Conservation (phyloP, 2,888 invertebrate genomes). For the Poecilus cupreus region DNA sequence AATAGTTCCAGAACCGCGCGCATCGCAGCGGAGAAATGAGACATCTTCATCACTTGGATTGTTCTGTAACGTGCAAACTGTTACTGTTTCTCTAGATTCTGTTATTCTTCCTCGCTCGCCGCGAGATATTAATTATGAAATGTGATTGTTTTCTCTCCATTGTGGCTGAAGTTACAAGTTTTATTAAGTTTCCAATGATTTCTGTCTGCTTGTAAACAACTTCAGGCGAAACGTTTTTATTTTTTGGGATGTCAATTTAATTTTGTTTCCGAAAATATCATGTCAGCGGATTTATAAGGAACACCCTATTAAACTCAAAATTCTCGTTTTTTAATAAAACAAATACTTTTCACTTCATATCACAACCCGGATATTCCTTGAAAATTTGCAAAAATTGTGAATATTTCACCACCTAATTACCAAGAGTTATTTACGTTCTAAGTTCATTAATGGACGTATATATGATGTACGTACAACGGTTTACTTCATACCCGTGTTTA, state of each 20-base stretch:
- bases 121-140: constrained; percentile 54
- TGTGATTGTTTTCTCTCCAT: constrained; percentile 51
- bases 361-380: too few species aligned
- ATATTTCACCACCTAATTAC: too few species aligned
- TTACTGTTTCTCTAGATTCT: background rate
- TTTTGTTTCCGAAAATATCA: constrained; percentile 39
- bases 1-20: constrained; percentile 38
- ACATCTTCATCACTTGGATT: constrained; percentile 47
- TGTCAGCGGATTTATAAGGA: background rate
- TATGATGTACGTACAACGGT: too few species aligned
- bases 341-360: too few species aligned
- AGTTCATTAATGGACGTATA: too few species aligned
- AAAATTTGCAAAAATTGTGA: too few species aligned
- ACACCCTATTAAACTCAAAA: background rate
- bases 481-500: too few species aligned
- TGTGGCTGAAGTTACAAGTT: constrained; percentile 46
- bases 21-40: constrained; percentile 27
- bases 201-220: constrained; percentile 38
- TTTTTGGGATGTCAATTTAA: constrained; percentile 50
- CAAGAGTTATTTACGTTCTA: too few species aligned
- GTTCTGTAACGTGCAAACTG: background rate
- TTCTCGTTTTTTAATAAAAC: background rate
- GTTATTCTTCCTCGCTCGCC: constrained; percentile 24
- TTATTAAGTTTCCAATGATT: constrained; percentile 47
- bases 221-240: background rate